phyloP scores from a whole-genome alignment of 2,113 vertebrate genomes.

The Aviceda subcristata region DNA sequence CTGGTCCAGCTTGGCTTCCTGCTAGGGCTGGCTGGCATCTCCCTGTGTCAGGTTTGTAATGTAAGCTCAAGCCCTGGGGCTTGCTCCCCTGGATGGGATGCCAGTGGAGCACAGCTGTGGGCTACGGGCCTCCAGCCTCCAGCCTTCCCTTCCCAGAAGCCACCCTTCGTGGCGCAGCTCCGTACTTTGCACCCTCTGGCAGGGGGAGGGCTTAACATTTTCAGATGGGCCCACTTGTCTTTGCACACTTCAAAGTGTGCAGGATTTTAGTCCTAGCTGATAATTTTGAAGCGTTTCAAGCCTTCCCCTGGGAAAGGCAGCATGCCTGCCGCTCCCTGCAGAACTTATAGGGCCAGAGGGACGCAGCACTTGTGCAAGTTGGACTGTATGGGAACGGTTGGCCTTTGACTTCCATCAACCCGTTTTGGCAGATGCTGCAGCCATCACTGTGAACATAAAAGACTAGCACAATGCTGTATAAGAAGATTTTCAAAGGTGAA shows the following conservation, averaged over 20 bases:
- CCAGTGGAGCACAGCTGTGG: not conserved
- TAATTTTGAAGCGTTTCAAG: not conserved
- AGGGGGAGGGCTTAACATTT: not conserved
- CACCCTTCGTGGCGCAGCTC: not conserved
- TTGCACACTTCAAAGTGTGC: not conserved
- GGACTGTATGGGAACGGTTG: not conserved
- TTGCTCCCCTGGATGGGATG: not conserved
- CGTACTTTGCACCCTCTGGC: not conserved
- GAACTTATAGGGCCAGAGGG: not conserved
- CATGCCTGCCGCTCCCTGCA: rapidly evolving
- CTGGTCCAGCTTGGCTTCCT: not conserved
- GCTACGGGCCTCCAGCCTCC: not conserved
- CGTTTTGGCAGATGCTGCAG: not conserved
- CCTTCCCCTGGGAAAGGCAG: not conserved
- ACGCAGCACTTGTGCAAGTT: rapidly evolving
- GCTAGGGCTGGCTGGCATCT: not conserved
- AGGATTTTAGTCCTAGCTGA: not conserved
- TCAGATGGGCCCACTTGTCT: not conserved
- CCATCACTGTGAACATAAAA: not conserved
- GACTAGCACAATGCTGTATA: not conserved
- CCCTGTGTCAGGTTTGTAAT: not conserved
- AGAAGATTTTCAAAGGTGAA: not conserved
- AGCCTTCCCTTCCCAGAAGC: not conserved
- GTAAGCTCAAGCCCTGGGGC: not conserved
- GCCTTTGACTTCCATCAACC: not conserved